Conservation (phyloP, 2,888 invertebrate species). For the Resseliella maxima region DNA sequence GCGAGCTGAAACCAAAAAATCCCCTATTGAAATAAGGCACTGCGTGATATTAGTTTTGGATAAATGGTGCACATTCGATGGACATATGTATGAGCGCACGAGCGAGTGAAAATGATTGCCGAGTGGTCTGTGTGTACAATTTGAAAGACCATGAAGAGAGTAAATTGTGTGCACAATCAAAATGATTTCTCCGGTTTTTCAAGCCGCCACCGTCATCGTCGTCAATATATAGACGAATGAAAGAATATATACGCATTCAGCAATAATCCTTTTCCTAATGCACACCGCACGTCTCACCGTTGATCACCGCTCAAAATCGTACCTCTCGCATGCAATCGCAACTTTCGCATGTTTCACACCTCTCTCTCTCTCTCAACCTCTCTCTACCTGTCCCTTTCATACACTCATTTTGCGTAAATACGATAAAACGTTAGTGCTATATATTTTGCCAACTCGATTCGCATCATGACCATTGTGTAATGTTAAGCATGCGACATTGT, state of each 20-base stretch:
- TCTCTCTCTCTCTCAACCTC: neutral
- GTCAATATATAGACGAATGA: neutral
- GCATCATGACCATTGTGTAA: constrained; percentile 5
- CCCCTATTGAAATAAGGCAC: neutral
- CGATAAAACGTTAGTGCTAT: neutral
- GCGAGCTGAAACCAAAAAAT: no score
- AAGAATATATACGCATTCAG: neutral
- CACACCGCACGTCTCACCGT: neutral
- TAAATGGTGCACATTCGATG: neutral
- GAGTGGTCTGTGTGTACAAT: neutral
- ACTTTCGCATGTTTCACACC: neutral
- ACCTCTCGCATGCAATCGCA: neutral
- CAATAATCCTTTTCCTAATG: constrained; percentile 21
- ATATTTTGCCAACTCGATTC: neutral
- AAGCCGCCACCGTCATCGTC: neutral
- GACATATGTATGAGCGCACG: neutral
- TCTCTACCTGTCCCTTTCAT: neutral
- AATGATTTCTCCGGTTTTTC: neutral
- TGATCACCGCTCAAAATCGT: neutral
- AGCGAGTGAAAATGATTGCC: neutral
- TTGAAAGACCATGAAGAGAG: constrained; percentile 30
- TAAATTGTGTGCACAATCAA: neutral
- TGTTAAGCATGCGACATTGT: constrained; percentile 8
- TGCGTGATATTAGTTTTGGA: neutral
- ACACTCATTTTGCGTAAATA: neutral